phyloP scores from a whole-genome alignment of 2,113 vertebrate genomes.

The Eupsittula cactorum region DNA sequence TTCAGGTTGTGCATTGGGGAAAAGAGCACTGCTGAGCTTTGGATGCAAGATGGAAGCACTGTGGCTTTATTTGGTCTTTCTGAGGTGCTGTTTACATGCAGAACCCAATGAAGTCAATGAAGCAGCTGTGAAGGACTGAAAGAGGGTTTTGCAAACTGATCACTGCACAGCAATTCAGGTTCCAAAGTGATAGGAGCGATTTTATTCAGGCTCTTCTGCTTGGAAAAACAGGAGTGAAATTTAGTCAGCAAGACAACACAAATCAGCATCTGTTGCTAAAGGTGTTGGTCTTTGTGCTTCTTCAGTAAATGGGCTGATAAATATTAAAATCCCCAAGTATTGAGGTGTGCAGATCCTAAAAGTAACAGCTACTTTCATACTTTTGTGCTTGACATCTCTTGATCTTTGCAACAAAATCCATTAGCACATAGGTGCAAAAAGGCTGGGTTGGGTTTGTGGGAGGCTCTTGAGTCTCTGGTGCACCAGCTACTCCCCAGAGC shows the following conservation, averaged over 20 bases:
- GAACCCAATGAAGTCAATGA: neutral
- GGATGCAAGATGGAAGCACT: neutral
- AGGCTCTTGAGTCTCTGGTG: neutral
- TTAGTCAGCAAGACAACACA: neutral
- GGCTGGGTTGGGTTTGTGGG: neutral
- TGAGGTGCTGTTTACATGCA: neutral
- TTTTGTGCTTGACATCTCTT: neutral
- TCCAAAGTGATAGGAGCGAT: neutral
- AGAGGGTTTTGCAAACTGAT: neutral
- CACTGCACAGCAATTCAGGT: neutral
- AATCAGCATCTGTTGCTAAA: neutral
- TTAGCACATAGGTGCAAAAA: neutral
- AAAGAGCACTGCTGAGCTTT: neutral
- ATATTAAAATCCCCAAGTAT: neutral
- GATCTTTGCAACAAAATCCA: neutral
- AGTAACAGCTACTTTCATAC: neutral
- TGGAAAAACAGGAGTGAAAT: neutral
- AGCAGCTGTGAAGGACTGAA: neutral
- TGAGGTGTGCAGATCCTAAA: neutral
- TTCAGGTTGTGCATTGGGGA: neutral
- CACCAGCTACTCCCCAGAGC: fast-evolving
- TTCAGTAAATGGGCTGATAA: neutral
- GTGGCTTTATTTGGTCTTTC: neutral
- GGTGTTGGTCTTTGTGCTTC: neutral
- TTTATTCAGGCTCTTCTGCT: neutral